A percentile compares a stretch with the other conserved stretches of the same genome.
These are phyloP conservation scores for Polyommatus iphigenia DNA, from an alignment of 2,888 invertebrate genomes.

Conservation along the genomic window DNA sequence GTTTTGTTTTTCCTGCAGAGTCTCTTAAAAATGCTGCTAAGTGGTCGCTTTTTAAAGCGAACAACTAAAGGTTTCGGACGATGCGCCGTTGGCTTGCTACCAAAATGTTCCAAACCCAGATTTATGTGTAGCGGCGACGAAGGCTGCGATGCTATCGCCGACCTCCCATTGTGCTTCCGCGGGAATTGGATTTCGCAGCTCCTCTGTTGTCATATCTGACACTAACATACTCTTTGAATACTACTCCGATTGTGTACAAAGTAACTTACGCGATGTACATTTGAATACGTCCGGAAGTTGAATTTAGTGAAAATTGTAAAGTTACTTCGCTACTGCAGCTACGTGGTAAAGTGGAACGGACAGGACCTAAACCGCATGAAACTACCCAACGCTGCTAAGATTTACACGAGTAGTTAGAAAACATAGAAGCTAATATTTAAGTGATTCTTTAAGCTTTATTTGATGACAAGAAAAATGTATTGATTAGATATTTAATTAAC, in stretches of 20 bases:
- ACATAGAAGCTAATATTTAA: too few species aligned
- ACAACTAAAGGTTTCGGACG: conserved; percentile 39
- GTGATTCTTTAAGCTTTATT: too few species aligned
- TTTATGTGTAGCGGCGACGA: conserved; percentile 73
- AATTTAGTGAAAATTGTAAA: conserved; percentile 39
- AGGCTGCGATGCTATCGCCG: conserved; percentile 70
- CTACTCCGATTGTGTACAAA: conserved; percentile 28
- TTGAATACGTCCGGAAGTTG: not conserved
- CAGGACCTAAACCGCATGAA: not conserved
- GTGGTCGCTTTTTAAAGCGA: conserved; percentile 38
- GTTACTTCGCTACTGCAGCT: conserved; percentile 14
- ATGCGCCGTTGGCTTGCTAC: conserved; percentile 67
- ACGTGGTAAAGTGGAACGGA: conserved; percentile 8
- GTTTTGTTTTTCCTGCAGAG: not conserved
- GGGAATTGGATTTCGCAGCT: conserved; percentile 59
- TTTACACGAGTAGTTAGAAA: not conserved
- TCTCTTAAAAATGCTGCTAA: conserved; percentile 31
- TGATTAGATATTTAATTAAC: too few species aligned
- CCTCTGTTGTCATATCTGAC: conserved; percentile 48
- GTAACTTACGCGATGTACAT: not conserved
- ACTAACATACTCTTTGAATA: conserved; percentile 41
- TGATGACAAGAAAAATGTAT: too few species aligned
- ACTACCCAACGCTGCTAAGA: not conserved
- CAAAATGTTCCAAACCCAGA: conserved; percentile 78
- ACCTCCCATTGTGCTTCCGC: conserved; percentile 55